Percentiles rank a stretch among this genome's conserved stretches.
These are phyloP conservation scores for Columbina picui DNA, from an alignment of 2,113 vertebrate genomes.

Conservation along the genomic window DNA sequence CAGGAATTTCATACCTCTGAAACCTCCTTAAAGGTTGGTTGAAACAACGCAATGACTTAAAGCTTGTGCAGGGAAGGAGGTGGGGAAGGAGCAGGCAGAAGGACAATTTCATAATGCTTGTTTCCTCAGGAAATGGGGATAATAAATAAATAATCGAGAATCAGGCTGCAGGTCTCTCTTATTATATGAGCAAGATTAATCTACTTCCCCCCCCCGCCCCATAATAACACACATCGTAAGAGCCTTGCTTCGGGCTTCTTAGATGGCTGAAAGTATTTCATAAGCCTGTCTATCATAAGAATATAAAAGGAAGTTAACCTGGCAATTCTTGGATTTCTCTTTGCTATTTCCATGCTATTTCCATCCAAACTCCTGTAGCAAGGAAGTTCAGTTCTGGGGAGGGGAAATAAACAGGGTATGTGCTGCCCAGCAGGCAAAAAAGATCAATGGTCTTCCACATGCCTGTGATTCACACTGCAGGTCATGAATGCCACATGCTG, in stretches of 20 bases:
- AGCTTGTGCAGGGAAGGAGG: not conserved
- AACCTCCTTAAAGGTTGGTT: not conserved
- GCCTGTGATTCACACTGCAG: not conserved
- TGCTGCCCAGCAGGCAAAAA: not conserved
- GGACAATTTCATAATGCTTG: not conserved
- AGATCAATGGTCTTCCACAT: not conserved
- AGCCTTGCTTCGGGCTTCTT: not conserved
- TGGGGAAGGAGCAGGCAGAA: not conserved
- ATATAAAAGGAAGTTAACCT: not conserved
- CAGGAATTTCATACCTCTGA: not conserved
- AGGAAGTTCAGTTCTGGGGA: not conserved
- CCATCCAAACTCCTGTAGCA: not conserved
- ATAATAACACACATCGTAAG: not conserved
- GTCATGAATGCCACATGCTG: not conserved
- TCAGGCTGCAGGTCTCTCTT: not conserved
- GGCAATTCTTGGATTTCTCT: not conserved
- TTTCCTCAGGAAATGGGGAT: conserved; percentile 1
- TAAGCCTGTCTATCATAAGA: not conserved
- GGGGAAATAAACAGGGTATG: not conserved
- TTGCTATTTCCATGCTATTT: not conserved
- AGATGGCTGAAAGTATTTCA: not conserved
- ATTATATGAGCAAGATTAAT: not conserved
- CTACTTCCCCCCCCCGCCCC: accelerated
- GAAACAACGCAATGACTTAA: not conserved
- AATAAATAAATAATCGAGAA: not conserved